Conservation (phyloP, 2,797 vertebrate species). For the Myiothlypis chrysogaster region DNA sequence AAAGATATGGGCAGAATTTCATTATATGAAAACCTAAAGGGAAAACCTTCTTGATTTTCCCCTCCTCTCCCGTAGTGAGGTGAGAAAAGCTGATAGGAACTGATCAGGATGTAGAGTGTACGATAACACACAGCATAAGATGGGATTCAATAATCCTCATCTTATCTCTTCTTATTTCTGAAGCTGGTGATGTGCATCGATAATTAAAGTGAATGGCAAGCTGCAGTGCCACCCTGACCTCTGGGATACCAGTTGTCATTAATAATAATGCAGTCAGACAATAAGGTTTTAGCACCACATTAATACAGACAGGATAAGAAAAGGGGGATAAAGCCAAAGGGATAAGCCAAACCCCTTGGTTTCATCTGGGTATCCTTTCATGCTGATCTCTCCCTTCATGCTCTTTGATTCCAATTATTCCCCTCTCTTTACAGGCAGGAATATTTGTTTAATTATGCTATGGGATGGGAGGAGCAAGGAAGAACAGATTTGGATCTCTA, state of each 20-base stretch:
- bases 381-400: slow-evolving; percentile 36
- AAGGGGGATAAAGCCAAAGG: slow-evolving; percentile 41
- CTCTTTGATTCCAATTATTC: slow-evolving; percentile 45
- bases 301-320: not conserved
- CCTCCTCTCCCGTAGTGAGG: not conserved
- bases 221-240: slow-evolving; percentile 38
- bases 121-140: not conserved
- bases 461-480: not conserved
- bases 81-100: slow-evolving; percentile 34
- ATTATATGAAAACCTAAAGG: not conserved
- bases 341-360: slow-evolving; percentile 32
- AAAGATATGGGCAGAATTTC: not conserved
- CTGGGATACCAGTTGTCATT: slow-evolving; percentile 20
- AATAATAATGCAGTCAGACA: slow-evolving; percentile 45
- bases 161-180: slow-evolving; percentile 46
- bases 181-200: not conserved
- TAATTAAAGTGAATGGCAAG: slow-evolving; percentile 48
- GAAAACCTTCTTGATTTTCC: not conserved
- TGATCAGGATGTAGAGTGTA: not conserved
- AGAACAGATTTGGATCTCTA: not conserved
- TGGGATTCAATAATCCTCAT: slow-evolving; percentile 45
- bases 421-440: not conserved
- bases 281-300: slow-evolving; percentile 28
- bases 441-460: slow-evolving; percentile 32
- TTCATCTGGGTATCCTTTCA: slow-evolving; percentile 2